Conservation (phyloP, 2,888 invertebrate genomes). For the Spilosoma lubricipeda region DNA sequence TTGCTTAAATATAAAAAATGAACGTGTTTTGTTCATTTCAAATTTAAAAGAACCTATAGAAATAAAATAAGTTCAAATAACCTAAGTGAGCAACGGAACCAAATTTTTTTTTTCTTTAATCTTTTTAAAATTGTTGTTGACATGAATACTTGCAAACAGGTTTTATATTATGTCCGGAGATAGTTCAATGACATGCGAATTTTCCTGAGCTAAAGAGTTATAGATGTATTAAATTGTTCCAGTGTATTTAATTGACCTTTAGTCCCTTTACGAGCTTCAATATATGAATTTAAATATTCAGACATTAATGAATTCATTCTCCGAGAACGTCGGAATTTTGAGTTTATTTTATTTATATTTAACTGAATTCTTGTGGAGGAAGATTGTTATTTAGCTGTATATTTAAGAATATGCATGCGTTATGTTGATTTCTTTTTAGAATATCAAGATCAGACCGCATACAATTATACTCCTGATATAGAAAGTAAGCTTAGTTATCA, state of each 20-base stretch:
- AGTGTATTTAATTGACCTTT: not conserved
- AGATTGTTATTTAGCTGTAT: not conserved
- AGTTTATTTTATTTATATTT: not conserved
- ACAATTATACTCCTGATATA: not conserved
- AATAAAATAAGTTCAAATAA: not conserved
- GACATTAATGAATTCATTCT: not conserved
- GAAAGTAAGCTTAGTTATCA: not conserved
- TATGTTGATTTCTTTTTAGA: not conserved
- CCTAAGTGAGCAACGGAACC: not conserved
- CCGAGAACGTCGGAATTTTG: not conserved
- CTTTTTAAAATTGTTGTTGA: not conserved
- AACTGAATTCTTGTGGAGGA: not conserved
- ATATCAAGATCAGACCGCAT: not conserved
- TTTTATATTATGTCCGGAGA: not conserved
- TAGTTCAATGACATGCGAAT: not conserved
- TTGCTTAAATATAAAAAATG: not conserved
- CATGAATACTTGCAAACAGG: slow-evolving; percentile 1
- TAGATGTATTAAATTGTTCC: not conserved
- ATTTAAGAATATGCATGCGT: not conserved
- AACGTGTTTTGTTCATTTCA: not conserved
- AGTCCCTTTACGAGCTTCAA: not conserved
- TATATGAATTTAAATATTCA: not conserved
- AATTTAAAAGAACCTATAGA: not conserved
- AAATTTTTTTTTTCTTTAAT: not conserved
- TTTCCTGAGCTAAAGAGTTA: not conserved